Conservation (phyloP, 1,140 invertebrate genomes). For the Euschistus heros region DNA sequence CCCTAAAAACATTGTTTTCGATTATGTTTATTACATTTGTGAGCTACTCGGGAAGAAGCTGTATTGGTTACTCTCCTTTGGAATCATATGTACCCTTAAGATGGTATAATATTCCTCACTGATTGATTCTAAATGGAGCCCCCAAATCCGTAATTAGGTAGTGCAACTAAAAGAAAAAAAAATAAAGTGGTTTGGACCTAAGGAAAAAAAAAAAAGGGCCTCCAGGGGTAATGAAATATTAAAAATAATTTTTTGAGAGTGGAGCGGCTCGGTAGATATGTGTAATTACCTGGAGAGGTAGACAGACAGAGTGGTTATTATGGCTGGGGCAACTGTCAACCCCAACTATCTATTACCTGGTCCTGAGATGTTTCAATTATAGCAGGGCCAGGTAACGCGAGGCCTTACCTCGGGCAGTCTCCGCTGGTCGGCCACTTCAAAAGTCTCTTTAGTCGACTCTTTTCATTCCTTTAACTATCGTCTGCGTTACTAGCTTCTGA, state of each 20-base stretch:
- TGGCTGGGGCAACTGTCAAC: neutral
- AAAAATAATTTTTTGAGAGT: constrained; percentile 6
- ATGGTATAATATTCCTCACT: neutral
- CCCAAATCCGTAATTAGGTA: constrained; percentile 2
- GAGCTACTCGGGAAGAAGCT: too few species aligned
- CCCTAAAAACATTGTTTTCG: too few species aligned
- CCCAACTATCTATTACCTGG: neutral
- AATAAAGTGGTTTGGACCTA: neutral
- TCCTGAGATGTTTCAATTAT: constrained; percentile 5
- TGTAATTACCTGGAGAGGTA: neutral
- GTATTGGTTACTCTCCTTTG: too few species aligned
- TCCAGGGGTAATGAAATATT: constrained; percentile 4
- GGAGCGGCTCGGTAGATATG: neutral
- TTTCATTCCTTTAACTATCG: too few species aligned
- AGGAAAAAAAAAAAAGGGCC: neutral
- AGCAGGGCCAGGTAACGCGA: neutral
- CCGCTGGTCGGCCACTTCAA: too few species aligned
- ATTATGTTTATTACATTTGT: too few species aligned
- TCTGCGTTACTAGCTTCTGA: too few species aligned
- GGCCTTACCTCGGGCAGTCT: neutral
- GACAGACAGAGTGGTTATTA: neutral
- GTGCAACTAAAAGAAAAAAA: neutral
- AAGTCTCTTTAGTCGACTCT: too few species aligned
- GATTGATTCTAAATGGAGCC: constrained; percentile 3
- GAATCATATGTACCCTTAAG: too few species aligned